These are phyloP conservation scores for Ophthalmolycus amberensis DNA, from an alignment of 2,113 vertebrate species.

Conservation along the genomic window DNA sequence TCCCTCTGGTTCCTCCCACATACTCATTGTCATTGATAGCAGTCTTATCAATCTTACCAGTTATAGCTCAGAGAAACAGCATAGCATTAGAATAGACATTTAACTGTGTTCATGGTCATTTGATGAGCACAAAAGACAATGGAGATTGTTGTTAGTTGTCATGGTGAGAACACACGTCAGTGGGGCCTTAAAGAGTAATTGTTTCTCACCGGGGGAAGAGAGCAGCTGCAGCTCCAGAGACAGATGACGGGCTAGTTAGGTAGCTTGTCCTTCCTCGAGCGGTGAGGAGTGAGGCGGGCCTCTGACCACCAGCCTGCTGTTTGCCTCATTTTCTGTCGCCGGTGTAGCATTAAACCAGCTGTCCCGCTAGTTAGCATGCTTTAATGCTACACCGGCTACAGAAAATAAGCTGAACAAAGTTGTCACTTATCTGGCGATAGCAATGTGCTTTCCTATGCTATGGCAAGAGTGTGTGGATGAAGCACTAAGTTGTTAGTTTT, in stretches of 20 bases:
- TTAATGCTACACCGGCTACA: too few species aligned
- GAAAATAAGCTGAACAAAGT: too few species aligned
- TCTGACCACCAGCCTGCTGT: neutral
- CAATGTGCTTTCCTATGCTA: neutral
- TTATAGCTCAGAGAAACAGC: neutral
- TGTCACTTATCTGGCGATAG: too few species aligned
- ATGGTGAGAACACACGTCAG: neutral
- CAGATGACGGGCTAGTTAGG: neutral
- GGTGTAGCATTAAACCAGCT: neutral
- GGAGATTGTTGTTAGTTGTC: neutral
- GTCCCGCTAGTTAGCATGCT: neutral
- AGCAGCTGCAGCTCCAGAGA: neutral
- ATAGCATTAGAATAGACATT: neutral
- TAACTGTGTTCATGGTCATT: neutral
- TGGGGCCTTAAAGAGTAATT: neutral
- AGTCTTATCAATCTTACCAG: neutral
- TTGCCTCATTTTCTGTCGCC: neutral
- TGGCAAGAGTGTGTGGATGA: neutral
- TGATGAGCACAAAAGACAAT: neutral
- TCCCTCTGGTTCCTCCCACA: constrained; percentile 8
- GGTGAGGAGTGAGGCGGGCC: too few species aligned
- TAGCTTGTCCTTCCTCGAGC: neutral
- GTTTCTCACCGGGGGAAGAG: neutral
- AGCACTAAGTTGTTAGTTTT: neutral
- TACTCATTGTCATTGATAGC: neutral